Base-by-base conservation (phyloP, 2,888 invertebrate genomes). In the Cerastis rubricosa region DNA sequence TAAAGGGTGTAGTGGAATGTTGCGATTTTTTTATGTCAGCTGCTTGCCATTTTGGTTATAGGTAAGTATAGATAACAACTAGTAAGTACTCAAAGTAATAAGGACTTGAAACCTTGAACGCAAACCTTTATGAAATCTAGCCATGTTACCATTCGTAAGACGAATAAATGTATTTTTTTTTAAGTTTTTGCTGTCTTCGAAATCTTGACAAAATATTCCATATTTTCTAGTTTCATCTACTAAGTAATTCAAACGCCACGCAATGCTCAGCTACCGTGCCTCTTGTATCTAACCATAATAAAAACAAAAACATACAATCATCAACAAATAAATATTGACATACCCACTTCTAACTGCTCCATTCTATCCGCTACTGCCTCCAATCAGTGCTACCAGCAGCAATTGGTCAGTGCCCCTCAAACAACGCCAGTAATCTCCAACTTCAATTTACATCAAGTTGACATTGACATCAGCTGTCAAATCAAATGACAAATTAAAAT, bases 401-500 rank as follows among this genome's bases (percentile, higher is more conserved):
- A 85, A 89, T 87, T 89, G 87, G 78, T 78, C 87, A 85, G 78
- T 75, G 79, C 77, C 85, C 74, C 80, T 87, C 69, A 75, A 81
- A 69, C 59, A 68, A 72, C 29, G 49, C 75, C 64, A 66, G 78
- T 87, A 89, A 85, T 87, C 88, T 87, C 89, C 71, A 88, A 83
- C 85, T 88, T 85, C 86, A 88, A 87, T 90, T 89, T 87, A 86
- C 82, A 80, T 88, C 81, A 89, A 89, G 87, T 87, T 88, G 89
- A 88, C 88, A 87, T 80, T 85, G 87, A 87, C 89, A 89, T 83
- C 76, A 72, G 77, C 89, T 91, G 90, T 90, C 94, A 92, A 90
- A 91, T 90, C 90, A 90, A 91, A 90, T 90, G 92, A 94, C 94
- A 93, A 96, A 96, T 96, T 96, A 96, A 96, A 96, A 96, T 95